These are phyloP conservation scores for Coregonus suidteri DNA, from an alignment of 2,797 vertebrate species.

Conservation along the genomic window DNA sequence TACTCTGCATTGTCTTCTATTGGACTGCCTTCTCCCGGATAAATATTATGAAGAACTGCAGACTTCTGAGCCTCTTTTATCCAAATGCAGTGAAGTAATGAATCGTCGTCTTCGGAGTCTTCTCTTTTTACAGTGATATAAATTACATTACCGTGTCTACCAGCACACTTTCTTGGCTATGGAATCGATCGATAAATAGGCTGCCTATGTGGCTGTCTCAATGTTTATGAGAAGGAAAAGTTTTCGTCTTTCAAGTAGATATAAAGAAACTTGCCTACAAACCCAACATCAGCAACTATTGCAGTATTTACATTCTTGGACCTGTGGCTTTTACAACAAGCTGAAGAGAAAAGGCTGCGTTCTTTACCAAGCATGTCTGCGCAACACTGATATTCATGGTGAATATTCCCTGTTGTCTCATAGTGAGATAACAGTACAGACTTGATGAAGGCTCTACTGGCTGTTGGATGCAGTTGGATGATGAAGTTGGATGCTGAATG, in stretches of 20 bases:
- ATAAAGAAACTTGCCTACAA: neutral
- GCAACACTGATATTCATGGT: slow-evolving; percentile 74
- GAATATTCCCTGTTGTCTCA: neutral
- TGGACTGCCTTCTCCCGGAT: slow-evolving; percentile 49
- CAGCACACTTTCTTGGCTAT: neutral
- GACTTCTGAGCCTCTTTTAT: slow-evolving; percentile 45
- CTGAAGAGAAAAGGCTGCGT: slow-evolving; percentile 74
- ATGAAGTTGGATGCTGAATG: slow-evolving; percentile 54
- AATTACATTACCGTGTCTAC: neutral
- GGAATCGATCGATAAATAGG: neutral
- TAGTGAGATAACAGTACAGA: neutral
- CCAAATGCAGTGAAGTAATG: slow-evolving; percentile 16
- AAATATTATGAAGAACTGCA: slow-evolving; percentile 64
- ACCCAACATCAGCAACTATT: neutral
- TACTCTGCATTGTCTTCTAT: slow-evolving; percentile 59
- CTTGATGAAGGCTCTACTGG: neutral
- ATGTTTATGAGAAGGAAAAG: too few species aligned
- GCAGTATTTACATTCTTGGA: neutral
- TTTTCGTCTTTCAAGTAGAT: neutral
- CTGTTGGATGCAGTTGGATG: neutral
- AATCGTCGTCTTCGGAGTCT: slow-evolving; percentile 53
- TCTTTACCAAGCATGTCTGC: slow-evolving; percentile 63
- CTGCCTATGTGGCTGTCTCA: neutral
- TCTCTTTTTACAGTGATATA: slow-evolving; percentile 55
- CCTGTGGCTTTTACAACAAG: neutral